These are phyloP conservation scores for Bradypodion ventrale DNA, from an alignment of 2,797 vertebrate genomes.

Conservation along the genomic window DNA sequence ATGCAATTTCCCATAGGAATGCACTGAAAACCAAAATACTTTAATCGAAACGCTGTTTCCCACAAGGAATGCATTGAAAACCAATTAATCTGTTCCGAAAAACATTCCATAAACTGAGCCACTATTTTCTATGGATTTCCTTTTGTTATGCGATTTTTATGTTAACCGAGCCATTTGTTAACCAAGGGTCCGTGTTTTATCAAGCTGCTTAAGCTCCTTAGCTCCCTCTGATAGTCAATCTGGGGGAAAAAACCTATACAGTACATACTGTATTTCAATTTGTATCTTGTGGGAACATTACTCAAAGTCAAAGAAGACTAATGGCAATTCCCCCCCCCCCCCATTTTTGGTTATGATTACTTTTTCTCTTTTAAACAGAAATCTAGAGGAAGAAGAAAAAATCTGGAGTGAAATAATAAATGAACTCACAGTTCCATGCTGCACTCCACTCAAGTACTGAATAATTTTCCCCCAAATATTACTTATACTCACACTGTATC, in stretches of 20 bases:
- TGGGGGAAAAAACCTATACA: not conserved
- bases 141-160: too few species aligned
- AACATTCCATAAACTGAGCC: too few species aligned
- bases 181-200: too few species aligned
- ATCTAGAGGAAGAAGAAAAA: not conserved
- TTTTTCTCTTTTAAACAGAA: not conserved
- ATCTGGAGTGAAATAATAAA: not conserved
- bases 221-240: conserved; percentile 18
- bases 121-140: too few species aligned
- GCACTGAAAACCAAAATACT: too few species aligned
- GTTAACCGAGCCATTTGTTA: too few species aligned
- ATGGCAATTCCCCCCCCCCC: not conserved
- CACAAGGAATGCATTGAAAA: too few species aligned
- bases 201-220: not conserved
- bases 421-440: not conserved
- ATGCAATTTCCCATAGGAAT: too few species aligned
- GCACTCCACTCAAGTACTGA: not conserved
- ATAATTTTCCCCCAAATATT: not conserved
- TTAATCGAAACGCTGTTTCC: too few species aligned
- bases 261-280: not conserved
- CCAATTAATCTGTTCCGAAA: too few species aligned
- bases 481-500: not conserved
- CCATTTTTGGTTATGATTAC: not conserved
- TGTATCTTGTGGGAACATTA: not conserved
- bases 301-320: not conserved